A percentile compares a stretch with the other conserved stretches of the same genome.
Conservation (phyloP, 1,140 invertebrate species). For the Drosophila orosa region DNA sequence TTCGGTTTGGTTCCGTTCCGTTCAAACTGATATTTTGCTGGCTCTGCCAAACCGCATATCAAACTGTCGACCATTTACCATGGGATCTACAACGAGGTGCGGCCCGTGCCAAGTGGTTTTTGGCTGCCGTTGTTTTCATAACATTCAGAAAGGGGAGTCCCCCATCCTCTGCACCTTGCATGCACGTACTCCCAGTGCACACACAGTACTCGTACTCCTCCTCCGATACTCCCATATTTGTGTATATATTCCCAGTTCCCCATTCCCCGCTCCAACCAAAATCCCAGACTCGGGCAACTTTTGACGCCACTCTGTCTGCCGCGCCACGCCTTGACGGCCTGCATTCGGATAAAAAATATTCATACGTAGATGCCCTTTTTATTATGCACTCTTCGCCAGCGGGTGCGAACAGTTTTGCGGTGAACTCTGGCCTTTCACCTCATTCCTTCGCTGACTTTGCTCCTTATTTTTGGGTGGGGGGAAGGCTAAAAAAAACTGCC, state of each 20-base stretch:
- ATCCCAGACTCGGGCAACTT: conserved; percentile 49
- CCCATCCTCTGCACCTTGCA: not conserved
- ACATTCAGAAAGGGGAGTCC: conserved; percentile 29
- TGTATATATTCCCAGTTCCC: too few species aligned
- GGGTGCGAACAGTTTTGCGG: conserved; percentile 37
- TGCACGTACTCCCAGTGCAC: conserved; percentile 22
- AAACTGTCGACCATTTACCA: conserved; percentile 82
- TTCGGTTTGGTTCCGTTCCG: conserved; percentile 19
- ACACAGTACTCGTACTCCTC: not conserved
- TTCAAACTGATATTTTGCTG: conserved; percentile 78
- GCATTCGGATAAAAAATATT: conserved; percentile 66
- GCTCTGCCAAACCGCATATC: conserved; percentile 80
- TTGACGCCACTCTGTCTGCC: conserved; percentile 79
- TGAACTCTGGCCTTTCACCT: conserved; percentile 23
- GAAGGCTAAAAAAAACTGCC: conserved; percentile 2
- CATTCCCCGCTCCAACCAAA: not conserved
- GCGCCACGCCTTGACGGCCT: conserved; percentile 75
- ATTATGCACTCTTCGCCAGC: conserved; percentile 46
- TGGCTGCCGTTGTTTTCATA: conserved; percentile 81
- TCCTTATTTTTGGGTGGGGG: not conserved
- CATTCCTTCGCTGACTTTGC: not conserved
- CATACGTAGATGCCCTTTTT: conserved; percentile 74
- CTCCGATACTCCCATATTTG: not conserved
- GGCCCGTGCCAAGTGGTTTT: conserved; percentile 77
- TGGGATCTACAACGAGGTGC: conserved; percentile 71